A percentile compares a stretch with the other conserved stretches of the same genome.
Evolutionary conservation across 2,888 invertebrate genomes (phyloP).

Genomic region (Ceriagrion tenellum): DNA sequence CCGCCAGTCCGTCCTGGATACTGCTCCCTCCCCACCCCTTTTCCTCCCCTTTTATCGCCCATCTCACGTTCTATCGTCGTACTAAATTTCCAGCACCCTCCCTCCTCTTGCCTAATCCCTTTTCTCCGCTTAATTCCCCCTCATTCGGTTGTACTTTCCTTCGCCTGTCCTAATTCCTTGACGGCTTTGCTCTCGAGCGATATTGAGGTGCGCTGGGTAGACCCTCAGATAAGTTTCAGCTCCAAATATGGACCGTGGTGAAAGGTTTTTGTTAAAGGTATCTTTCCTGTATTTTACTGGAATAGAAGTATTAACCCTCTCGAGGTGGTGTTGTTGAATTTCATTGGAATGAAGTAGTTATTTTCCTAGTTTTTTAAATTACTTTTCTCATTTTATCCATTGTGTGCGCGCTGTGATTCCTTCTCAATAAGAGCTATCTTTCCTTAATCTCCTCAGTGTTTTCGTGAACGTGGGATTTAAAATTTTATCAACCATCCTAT

Average conservation of each 20-base stretch:
- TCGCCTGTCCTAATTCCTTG: background rate
- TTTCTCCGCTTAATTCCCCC: background rate
- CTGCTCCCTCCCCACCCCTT: background rate
- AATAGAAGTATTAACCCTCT: too few species aligned
- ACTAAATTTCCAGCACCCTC: background rate
- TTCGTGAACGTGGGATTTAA: too few species aligned
- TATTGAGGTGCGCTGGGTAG: background rate
- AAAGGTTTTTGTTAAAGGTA: too few species aligned
- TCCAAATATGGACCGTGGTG: background rate
- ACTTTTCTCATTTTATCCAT: too few species aligned
- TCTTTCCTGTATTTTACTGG: too few species aligned
- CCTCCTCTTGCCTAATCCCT: background rate
- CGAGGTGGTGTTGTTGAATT: too few species aligned
- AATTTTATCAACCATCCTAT: too few species aligned
- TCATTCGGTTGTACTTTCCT: background rate
- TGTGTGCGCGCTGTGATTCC: too few species aligned
- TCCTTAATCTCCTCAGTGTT: too few species aligned
- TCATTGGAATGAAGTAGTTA: too few species aligned
- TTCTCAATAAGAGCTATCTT: too few species aligned
- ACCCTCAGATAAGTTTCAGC: background rate
- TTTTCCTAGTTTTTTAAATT: too few species aligned
- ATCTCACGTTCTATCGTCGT: background rate
- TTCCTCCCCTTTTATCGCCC: background rate
- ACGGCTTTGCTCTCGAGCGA: background rate
- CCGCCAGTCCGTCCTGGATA: background rate